Evolutionary conservation across 1,140 invertebrate species (phyloP).

Genomic region (Pseudomyrmex concolor): DNA sequence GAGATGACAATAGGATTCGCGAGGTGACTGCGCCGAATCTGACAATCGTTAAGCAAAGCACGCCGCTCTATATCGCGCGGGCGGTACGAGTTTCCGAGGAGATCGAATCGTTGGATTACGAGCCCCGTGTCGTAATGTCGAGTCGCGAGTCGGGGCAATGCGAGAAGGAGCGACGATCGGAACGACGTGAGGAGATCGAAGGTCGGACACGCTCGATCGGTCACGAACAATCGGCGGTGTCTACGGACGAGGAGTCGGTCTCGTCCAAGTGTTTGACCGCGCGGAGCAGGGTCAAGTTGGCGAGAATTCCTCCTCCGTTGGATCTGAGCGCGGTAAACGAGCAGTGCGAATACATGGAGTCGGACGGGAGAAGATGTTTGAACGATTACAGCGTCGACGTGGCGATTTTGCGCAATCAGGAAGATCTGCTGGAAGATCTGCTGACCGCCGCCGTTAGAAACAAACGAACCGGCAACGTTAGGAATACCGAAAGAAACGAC

Average conservation of each 20-base stretch:
- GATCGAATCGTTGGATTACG: conserved; percentile 39
- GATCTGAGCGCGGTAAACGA: conserved; percentile 71
- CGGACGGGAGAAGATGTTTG: conserved; percentile 60
- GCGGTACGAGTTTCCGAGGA: conserved; percentile 51
- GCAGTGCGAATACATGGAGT: conserved; percentile 60
- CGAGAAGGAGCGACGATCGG: conserved; percentile 22
- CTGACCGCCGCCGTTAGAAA: conserved; percentile 6
- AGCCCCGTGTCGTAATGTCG: not conserved
- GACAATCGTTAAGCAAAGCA: not conserved
- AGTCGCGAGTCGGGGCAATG: not conserved
- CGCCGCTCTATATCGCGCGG: conserved; percentile 7
- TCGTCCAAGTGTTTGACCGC: not conserved
- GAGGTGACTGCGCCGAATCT: conserved; percentile 56
- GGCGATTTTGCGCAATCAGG: conserved; percentile 66
- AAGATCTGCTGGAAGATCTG: conserved; percentile 18
- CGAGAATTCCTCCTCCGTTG: conserved; percentile 68
- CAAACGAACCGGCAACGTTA: not conserved
- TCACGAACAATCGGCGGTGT: conserved; percentile 28
- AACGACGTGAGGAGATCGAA: not conserved
- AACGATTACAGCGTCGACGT: conserved; percentile 73
- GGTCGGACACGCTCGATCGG: conserved; percentile 33
- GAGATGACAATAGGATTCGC: not conserved
- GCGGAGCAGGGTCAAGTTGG: conserved; percentile 13
- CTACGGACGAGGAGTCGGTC: not conserved
- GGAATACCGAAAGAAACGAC: not conserved